A percentile compares a stretch with the other conserved stretches of the same genome.
Evolutionary conservation across 2,888 invertebrate genomes (phyloP).

Genomic region (Campoplex capitator): DNA sequence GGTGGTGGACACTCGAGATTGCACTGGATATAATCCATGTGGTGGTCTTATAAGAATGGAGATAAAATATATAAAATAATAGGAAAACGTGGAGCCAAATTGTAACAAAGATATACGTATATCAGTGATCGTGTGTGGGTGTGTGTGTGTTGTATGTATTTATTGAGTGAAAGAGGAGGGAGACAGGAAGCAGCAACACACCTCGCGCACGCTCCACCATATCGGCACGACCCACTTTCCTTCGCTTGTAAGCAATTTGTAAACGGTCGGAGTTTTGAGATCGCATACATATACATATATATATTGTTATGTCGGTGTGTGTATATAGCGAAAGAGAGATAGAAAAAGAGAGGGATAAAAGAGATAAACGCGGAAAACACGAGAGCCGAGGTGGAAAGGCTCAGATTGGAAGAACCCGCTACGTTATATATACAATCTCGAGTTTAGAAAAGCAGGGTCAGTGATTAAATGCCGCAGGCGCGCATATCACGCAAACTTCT

Average conservation of each 20-base stretch:
- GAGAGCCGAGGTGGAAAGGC: constrained; percentile 54
- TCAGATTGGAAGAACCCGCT: constrained; percentile 66
- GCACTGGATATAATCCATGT: constrained; percentile 52
- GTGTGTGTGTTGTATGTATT: constrained; percentile 5
- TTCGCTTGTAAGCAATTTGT: constrained; percentile 69
- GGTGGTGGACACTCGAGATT: constrained; percentile 16
- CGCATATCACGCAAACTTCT: constrained; percentile 66
- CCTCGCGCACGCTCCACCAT: constrained; percentile 47
- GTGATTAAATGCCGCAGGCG: constrained; percentile 68
- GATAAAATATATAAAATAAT: constrained; percentile 62
- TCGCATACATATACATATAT: constrained; percentile 28
- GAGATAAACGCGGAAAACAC: constrained; percentile 35
- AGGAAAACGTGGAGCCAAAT: constrained; percentile 41
- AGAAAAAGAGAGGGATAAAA: constrained; percentile 13
- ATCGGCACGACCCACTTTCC: constrained; percentile 67
- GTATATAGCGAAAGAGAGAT: neutral
- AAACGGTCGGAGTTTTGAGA: constrained; percentile 67
- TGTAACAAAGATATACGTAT: constrained; percentile 34
- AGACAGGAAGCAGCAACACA: constrained; percentile 32
- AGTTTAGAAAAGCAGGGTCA: constrained; percentile 59
- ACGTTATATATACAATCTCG: constrained; percentile 25
- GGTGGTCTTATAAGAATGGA: constrained; percentile 46
- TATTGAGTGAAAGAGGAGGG: constrained; percentile 23
- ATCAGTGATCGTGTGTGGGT: no score
- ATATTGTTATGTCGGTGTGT: neutral